Evolutionary conservation across 2,113 vertebrate genomes (phyloP).

Genomic region (Chinchilla lanigera): DNA sequence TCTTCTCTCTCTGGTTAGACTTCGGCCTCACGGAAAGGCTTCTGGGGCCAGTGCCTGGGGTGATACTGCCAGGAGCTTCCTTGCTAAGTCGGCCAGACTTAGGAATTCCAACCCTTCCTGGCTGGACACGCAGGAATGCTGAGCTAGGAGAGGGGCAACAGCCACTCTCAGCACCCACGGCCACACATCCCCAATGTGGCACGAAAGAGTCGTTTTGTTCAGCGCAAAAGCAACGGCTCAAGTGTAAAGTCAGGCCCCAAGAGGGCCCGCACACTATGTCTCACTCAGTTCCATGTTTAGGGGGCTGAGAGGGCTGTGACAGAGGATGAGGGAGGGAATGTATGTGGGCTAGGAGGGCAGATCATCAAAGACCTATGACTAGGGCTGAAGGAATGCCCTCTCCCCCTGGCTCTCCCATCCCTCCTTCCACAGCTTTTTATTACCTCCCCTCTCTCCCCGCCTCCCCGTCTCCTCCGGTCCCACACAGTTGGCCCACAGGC

Average conservation of each 20-base stretch:
- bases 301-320: not conserved
- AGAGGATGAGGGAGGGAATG: not conserved
- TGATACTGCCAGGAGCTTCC: not conserved
- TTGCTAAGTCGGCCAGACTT: not conserved
- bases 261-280: not conserved
- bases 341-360: too few species aligned
- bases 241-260: not conserved
- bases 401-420: not conserved
- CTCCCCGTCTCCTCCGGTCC: too few species aligned
- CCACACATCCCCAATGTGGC: fast-evolving
- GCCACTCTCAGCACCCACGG: not conserved
- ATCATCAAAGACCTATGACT: not conserved
- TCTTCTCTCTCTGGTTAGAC: not conserved
- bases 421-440: not conserved
- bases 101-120: not conserved
- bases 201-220: not conserved
- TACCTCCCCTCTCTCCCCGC: not conserved
- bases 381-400: not conserved
- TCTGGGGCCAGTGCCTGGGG: not conserved
- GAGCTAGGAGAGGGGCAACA: not conserved
- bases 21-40: not conserved
- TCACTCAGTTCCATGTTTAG: not conserved
- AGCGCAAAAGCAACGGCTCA: not conserved
- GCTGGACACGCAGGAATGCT: not conserved
- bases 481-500: not conserved